Evolutionary conservation across 2,797 vertebrate genomes (phyloP).

Genomic region (Acipenser oxyrinchus): DNA sequence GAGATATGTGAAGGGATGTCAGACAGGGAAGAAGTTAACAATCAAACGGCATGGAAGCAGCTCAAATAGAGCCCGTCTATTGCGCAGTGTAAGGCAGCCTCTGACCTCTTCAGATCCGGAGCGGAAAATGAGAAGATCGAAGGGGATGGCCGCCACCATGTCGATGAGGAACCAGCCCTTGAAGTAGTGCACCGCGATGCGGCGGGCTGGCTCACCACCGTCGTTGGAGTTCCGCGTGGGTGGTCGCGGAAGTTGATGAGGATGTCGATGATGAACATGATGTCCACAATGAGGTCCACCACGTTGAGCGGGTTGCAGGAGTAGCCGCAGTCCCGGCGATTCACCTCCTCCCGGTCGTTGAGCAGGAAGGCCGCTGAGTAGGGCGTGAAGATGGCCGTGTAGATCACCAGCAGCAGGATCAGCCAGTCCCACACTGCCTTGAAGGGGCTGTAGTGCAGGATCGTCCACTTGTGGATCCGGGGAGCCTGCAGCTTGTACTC

Average conservation of each 20-base stretch:
- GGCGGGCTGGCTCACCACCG: constrained; percentile 88
- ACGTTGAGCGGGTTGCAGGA: constrained; percentile 87
- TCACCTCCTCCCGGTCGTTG: constrained; percentile 58
- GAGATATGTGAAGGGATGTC: too few species aligned
- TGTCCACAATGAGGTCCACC: constrained; percentile 92
- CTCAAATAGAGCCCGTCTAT: too few species aligned
- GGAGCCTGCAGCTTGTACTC: constrained; percentile 96
- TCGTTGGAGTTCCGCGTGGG: constrained; percentile 87
- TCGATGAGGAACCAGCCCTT: constrained; percentile 98
- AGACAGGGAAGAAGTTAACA: too few species aligned
- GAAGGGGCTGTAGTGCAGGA: constrained; percentile 94
- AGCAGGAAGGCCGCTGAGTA: constrained; percentile 92
- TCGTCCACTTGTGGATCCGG: constrained; percentile 92
- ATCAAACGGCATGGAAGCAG: too few species aligned
- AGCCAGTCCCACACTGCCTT: constrained; percentile 98
- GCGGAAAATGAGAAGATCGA: constrained; percentile 90
- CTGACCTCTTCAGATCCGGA: constrained; percentile 81
- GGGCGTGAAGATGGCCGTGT: constrained; percentile 88
- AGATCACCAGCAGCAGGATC: constrained; percentile 91
- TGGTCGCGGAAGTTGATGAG: constrained; percentile 97
- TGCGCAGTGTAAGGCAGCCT: too few species aligned
- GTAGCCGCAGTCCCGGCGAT: constrained; percentile 61
- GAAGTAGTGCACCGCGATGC: constrained; percentile 94
- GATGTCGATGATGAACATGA: constrained; percentile 98
- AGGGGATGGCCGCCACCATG: constrained; percentile 96